Percentiles rank a stretch among this genome's conserved stretches.
Evolutionary conservation across 2,888 invertebrate species (phyloP).

Genomic region (Nomada ruficornis): DNA sequence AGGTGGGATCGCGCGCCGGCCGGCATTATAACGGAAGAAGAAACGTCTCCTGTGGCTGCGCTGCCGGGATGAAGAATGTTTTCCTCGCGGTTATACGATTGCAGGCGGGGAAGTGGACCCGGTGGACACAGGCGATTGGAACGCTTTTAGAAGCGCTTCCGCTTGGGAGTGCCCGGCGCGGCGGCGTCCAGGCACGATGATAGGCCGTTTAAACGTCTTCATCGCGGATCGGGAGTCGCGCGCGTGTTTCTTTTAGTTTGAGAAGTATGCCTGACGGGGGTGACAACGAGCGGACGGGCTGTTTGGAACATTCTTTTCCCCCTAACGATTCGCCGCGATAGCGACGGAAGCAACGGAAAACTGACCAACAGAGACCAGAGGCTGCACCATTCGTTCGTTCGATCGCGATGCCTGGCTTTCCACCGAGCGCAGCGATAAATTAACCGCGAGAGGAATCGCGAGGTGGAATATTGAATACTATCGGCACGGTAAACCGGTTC

Average conservation of each 20-base stretch:
- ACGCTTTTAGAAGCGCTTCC: slow-evolving; percentile 64
- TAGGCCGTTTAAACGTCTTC: slow-evolving; percentile 57
- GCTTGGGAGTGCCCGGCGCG: slow-evolving; percentile 61
- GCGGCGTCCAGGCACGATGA: slow-evolving; percentile 42
- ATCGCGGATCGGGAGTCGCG: slow-evolving; percentile 32
- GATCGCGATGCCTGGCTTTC: neutral
- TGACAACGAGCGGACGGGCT: no score
- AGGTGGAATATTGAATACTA: slow-evolving; percentile 56
- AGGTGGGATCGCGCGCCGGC: slow-evolving; percentile 36
- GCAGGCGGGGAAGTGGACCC: neutral
- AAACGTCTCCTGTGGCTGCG: slow-evolving; percentile 33
- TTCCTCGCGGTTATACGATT: slow-evolving; percentile 34
- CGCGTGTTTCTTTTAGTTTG: neutral
- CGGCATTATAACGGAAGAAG: slow-evolving; percentile 51
- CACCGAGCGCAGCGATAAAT: slow-evolving; percentile 26
- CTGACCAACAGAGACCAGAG: neutral
- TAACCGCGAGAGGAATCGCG: slow-evolving; percentile 35
- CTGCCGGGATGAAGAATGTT: slow-evolving; percentile 50
- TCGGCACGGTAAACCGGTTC: slow-evolving; percentile 67
- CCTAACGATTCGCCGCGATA: no score
- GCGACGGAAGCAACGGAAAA: neutral
- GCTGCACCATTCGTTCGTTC: neutral
- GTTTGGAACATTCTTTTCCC: no score
- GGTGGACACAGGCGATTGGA: slow-evolving; percentile 32
- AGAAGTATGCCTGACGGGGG: no score